These are phyloP conservation scores for Mus minutoides DNA, from an alignment of 2,797 vertebrate species.

Conservation along the genomic window DNA sequence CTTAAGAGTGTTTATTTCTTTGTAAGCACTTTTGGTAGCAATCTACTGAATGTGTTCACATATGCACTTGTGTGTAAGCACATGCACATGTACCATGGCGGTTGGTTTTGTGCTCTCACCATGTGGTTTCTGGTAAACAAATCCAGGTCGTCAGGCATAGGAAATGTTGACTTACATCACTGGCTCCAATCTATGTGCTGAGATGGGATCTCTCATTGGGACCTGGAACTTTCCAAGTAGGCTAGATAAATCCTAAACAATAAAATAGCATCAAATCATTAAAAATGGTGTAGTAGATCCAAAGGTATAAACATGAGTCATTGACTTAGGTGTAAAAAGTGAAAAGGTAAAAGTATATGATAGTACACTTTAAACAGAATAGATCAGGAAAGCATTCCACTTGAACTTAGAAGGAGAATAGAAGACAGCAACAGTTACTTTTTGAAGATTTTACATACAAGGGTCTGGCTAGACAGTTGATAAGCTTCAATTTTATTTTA, in stretches of 20 bases:
- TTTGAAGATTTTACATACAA: background rate
- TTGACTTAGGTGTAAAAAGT: background rate
- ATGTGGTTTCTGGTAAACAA: background rate
- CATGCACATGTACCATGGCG: background rate
- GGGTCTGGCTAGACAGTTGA: background rate
- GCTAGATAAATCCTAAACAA: background rate
- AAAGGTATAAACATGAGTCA: background rate
- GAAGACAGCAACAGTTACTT: background rate
- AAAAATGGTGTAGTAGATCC: background rate
- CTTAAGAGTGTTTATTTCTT: background rate
- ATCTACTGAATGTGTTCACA: background rate
- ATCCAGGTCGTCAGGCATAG: no score
- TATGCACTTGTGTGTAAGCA: background rate
- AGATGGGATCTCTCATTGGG: background rate
- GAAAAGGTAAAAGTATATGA: background rate
- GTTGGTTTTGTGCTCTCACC: background rate
- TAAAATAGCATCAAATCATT: conserved; percentile 7
- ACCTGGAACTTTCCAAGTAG: background rate
- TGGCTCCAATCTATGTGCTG: background rate
- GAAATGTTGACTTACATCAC: background rate
- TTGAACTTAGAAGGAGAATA: background rate
- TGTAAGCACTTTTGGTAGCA: background rate
- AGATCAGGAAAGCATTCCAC: background rate
- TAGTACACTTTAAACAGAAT: background rate
- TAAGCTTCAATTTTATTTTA: background rate